Base-by-base conservation (phyloP, 1,140 invertebrate genomes). In the Gryon sp. region DNA sequence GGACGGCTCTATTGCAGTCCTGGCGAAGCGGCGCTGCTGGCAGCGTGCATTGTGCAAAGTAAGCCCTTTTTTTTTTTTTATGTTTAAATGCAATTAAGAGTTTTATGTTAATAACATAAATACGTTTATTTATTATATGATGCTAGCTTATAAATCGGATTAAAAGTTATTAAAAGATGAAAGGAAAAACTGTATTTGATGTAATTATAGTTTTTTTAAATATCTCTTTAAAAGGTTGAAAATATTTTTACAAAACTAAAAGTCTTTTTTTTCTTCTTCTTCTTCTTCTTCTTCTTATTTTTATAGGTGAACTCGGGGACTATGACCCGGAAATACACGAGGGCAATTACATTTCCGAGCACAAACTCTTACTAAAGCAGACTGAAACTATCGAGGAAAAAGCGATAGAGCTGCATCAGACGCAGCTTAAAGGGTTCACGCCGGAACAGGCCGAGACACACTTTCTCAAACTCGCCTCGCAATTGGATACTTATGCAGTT, bases 41-140 rank as follows among this genome's bases (percentile, higher is more conserved):
- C 95, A 74, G 96, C 96, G 48, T 94, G 96, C 80, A 96, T 99
- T 76, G 92, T 99, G 76, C 98, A 99, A 91, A 95, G 97, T 98
- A 90, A 91, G 84, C 19, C 36, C 15, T 72, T 53, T 48, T 38
- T 18, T 55, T 28, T 45, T 36, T 38, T 45, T 32, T 6, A 9
- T n/a, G n/a, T n/a, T n/a, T n/a, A n/a, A n/a, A n/a, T n/a, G n/a
- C n/a, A n/a, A n/a, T n/a, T n/a, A n/a, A n/a, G n/a, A n/a, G n/a
- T n/a, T n/a, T n/a, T n/a, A n/a, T n/a, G n/a, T n/a, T n/a, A n/a
- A n/a, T n/a, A n/a, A n/a, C n/a, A n/a, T n/a, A n/a, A n/a, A n/a
- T n/a, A n/a, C n/a, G n/a, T n/a, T n/a, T n/a, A n/a, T n/a, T n/a
- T n/a, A n/a, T n/a, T n/a, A n/a, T n/a, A n/a, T n/a, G n/a, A n/a